phyloP scores from a whole-genome alignment of 2,113 vertebrate species.

The Vimba vimba region DNA sequence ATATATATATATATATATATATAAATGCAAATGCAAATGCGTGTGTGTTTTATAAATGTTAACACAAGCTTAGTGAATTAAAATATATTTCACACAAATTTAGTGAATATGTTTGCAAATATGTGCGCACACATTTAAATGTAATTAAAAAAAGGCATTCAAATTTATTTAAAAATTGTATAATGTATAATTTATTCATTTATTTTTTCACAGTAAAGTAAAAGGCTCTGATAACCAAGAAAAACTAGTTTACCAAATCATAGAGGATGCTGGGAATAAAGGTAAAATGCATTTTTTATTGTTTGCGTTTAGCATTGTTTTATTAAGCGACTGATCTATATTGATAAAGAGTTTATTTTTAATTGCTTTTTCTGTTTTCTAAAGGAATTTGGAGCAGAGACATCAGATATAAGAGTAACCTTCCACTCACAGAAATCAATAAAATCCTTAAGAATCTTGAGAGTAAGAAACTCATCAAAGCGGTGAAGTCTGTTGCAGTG shows the following conservation, averaged over 20 bases:
- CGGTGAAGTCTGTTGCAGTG: constrained; percentile 98
- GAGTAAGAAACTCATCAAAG: constrained; percentile 99
- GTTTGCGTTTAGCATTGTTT: background rate
- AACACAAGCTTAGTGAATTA: no score
- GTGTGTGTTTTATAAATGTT: no score
- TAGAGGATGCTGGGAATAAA: constrained; percentile 98
- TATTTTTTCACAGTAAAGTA: constrained; percentile 88
- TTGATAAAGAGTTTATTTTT: background rate
- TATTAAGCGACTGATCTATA: background rate
- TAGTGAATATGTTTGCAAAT: no score
- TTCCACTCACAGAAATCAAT: constrained; percentile 97
- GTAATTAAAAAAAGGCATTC: no score
- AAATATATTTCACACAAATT: no score
- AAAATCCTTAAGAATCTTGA: constrained; percentile 99
- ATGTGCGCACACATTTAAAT: no score
- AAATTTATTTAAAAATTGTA: no score
- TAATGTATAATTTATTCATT: no score
- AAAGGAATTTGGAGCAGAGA: constrained; percentile 98
- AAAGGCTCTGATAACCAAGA: constrained; percentile 99
- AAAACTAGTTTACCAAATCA: constrained; percentile 98
- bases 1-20: no score
- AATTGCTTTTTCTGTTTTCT: background rate
- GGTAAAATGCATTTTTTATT: constrained; percentile 71
- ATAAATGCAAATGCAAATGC: no score
- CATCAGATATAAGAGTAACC: constrained; percentile 96